Conservation (phyloP, 2,113 vertebrate genomes). For the Larimichthys crocea region DNA sequence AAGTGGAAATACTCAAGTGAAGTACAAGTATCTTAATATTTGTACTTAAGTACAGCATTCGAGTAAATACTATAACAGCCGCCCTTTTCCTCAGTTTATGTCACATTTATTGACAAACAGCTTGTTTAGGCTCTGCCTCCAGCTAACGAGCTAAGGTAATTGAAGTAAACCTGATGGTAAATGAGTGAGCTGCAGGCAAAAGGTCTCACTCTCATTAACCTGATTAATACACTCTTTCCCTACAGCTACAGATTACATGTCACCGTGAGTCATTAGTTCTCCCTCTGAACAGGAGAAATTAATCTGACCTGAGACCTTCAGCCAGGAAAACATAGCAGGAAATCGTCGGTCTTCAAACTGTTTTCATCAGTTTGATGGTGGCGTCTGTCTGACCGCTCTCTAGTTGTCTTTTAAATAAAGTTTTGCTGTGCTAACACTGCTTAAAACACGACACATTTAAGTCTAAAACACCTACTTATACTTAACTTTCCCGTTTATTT, state of each 20-base stretch:
- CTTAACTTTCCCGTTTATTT: no score
- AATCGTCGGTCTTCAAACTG: background rate
- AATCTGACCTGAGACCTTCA: constrained; percentile 11
- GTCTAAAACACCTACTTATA: no score
- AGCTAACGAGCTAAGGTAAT: constrained; percentile 32
- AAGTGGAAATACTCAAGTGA: no score
- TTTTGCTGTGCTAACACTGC: no score
- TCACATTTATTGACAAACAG: background rate
- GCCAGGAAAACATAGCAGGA: background rate
- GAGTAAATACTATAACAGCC: background rate
- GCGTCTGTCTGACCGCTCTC: no score
- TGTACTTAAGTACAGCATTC: no score
- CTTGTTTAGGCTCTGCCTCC: background rate
- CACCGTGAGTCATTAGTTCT: constrained; percentile 83
- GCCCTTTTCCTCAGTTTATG: background rate
- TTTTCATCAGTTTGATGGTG: no score
- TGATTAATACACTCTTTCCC: constrained; percentile 1
- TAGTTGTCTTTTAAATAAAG: no score
- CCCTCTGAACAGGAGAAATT: constrained; percentile 91
- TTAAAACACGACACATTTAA: no score
- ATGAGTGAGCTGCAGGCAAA: constrained; percentile 11
- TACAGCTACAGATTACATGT: constrained; percentile 10
- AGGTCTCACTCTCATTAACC: constrained; percentile 84
- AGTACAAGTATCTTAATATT: no score
- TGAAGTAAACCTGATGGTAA: constrained; percentile 19